Evolutionary conservation across 1,140 invertebrate genomes (phyloP).

Genomic region (Pachypeltis micranthus): DNA sequence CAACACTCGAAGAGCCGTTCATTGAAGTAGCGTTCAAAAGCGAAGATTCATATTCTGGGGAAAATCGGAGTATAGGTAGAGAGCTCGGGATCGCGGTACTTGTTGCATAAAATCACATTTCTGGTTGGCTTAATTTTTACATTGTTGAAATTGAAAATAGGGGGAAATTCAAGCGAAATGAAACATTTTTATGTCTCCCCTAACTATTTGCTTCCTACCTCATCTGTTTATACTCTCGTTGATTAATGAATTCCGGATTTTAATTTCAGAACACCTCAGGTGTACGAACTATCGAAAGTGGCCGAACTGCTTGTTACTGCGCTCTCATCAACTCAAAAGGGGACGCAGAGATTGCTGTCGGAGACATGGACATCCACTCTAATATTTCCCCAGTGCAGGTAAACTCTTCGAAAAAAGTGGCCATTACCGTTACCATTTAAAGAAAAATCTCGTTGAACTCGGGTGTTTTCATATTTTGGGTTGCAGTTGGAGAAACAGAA

Average conservation of each 20-base stretch:
- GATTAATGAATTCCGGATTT: too few relatives aligned
- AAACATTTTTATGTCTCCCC: neutral
- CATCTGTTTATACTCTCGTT: neutral
- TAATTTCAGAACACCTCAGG: slow-evolving; percentile 25
- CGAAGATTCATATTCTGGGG: too few relatives aligned
- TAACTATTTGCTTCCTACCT: neutral
- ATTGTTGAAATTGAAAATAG: too few relatives aligned
- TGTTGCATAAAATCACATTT: too few relatives aligned
- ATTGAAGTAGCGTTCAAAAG: too few relatives aligned
- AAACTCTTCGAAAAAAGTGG: too few relatives aligned
- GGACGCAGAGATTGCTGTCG: slow-evolving; percentile 64
- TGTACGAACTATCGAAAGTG: slow-evolving; percentile 34
- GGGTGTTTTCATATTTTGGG: neutral
- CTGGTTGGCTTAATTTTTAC: too few relatives aligned
- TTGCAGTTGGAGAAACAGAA: too few relatives aligned
- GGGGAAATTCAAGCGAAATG: neutral
- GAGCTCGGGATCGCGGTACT: too few relatives aligned
- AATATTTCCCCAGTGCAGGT: slow-evolving; percentile 51
- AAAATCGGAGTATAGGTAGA: too few relatives aligned
- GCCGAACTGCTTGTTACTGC: slow-evolving; percentile 57
- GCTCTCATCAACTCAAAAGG: slow-evolving; percentile 57
- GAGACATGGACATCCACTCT: slow-evolving; percentile 72
- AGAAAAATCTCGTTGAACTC: neutral
- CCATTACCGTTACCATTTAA: neutral
- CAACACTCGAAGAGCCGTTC: too few relatives aligned